phyloP scores from a whole-genome alignment of 2,888 invertebrate genomes.

The Chalcosyrphus nemorum region DNA sequence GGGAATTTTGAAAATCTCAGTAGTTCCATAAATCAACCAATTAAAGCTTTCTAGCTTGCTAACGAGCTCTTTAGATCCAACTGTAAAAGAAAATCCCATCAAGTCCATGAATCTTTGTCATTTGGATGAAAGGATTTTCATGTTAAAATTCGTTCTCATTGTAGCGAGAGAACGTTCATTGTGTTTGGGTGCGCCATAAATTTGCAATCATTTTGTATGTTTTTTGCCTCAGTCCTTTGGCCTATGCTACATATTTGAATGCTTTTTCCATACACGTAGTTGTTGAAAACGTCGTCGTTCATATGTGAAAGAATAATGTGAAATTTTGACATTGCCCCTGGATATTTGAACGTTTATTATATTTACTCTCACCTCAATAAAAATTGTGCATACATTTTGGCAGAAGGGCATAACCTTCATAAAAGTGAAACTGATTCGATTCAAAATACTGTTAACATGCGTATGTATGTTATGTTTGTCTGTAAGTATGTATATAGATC shows the following conservation, averaged over 20 bases:
- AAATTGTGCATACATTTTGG: background rate
- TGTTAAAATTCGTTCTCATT: conserved; percentile 57
- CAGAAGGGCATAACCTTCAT: background rate
- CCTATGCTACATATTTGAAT: background rate
- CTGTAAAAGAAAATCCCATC: conserved; percentile 64
- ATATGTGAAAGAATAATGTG: background rate
- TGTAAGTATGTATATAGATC: too few species aligned
- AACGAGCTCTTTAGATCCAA: conserved; percentile 52
- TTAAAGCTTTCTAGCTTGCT: conserved; percentile 60
- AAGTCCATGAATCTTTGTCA: conserved; percentile 72
- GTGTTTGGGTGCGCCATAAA: conserved; percentile 61
- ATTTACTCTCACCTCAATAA: background rate
- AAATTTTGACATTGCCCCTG: background rate
- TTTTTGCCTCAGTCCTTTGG: background rate
- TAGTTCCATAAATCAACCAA: conserved; percentile 69
- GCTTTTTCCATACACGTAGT: background rate
- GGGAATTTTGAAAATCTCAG: conserved; percentile 54
- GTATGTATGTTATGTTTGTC: too few species aligned
- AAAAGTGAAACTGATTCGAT: background rate
- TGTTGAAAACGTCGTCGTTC: background rate
- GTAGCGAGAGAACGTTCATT: conserved; percentile 25
- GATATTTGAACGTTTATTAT: background rate
- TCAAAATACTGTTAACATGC: too few species aligned
- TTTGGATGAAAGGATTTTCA: conserved; percentile 71
- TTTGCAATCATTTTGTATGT: conserved; percentile 53